phyloP scores from a whole-genome alignment of 2,797 vertebrate genomes.

The Amblyraja radiata region DNA sequence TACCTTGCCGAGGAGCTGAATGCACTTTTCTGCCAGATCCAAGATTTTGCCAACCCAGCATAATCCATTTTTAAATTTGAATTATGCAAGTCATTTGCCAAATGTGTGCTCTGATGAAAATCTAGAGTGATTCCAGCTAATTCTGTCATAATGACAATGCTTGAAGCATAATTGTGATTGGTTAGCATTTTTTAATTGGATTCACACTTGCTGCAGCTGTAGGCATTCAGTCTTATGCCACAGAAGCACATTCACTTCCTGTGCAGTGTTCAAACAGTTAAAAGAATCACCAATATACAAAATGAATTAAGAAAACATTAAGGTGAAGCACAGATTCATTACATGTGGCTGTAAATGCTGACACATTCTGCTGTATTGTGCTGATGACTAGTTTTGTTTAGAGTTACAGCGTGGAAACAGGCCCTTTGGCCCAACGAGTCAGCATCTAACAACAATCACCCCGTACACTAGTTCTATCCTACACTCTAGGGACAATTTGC shows the following conservation, averaged over 20 bases:
- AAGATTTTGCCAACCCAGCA: too few species aligned
- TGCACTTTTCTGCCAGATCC: too few species aligned
- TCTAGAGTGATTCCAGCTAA: neutral
- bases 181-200: neutral
- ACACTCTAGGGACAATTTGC: too few species aligned
- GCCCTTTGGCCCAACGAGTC: too few species aligned
- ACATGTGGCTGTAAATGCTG: neutral
- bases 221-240: neutral
- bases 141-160: neutral
- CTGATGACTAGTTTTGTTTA: too few species aligned
- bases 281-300: neutral
- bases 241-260: neutral
- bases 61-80: neutral
- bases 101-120: neutral
- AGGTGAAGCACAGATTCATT: neutral
- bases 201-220: neutral
- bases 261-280: neutral
- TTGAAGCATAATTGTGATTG: neutral
- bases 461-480: too few species aligned
- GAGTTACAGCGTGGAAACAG: too few species aligned
- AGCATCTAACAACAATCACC: too few species aligned
- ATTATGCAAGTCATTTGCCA: neutral
- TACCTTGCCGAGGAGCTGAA: too few species aligned
- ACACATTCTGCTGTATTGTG: neutral
- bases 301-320: neutral